Percentiles rank a stretch among this genome's conserved stretches.
Conservation (phyloP, 2,797 vertebrate genomes). For the Pempheris klunzingeri region DNA sequence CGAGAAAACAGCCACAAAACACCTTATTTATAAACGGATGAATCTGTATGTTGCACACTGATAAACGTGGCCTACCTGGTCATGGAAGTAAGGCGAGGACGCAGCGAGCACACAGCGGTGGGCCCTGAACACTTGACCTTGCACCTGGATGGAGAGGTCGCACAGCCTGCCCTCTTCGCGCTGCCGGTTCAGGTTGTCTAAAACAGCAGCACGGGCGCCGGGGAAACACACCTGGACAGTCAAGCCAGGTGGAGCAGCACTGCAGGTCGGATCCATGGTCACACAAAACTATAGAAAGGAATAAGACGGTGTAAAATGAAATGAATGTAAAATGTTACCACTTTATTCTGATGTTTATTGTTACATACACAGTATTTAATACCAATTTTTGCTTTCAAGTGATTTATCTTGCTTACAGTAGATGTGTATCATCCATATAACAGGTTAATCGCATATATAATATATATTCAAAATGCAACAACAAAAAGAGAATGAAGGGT, state of each 20-base stretch:
- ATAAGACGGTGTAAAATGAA: neutral
- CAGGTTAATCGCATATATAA: too few species aligned
- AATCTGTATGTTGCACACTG: neutral
- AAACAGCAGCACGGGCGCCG: slow-evolving; percentile 87
- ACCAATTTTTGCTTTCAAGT: neutral
- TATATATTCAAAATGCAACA: neutral
- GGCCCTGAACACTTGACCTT: slow-evolving; percentile 93
- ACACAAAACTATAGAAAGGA: slow-evolving; percentile 12
- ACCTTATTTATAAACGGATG: neutral
- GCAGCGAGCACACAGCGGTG: slow-evolving; percentile 95
- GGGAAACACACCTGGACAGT: slow-evolving; percentile 94
- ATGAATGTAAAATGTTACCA: too few species aligned
- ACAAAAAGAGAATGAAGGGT: neutral
- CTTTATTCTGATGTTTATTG: too few species aligned
- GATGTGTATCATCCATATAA: neutral
- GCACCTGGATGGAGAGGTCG: slow-evolving; percentile 93
- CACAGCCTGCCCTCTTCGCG: slow-evolving; percentile 92
- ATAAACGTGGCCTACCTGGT: slow-evolving; percentile 84
- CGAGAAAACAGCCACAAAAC: neutral
- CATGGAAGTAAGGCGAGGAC: slow-evolving; percentile 95
- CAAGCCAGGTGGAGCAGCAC: slow-evolving; percentile 67
- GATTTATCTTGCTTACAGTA: neutral
- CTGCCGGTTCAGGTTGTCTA: slow-evolving; percentile 94
- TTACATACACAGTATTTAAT: too few species aligned
- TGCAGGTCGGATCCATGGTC: slow-evolving; percentile 81